Conservation (phyloP, 2,888 invertebrate species). For the Conomelus anceps region DNA sequence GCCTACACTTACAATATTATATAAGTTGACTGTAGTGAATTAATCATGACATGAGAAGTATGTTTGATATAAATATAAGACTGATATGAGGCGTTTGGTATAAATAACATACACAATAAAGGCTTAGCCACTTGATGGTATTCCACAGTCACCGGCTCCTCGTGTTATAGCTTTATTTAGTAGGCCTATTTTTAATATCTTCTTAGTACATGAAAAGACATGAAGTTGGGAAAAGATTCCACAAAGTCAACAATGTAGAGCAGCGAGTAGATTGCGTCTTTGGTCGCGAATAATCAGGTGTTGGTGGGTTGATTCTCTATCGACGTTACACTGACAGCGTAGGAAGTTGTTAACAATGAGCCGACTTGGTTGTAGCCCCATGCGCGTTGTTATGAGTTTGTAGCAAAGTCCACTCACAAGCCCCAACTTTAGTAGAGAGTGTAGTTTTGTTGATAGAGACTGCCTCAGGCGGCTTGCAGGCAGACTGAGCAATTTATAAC, state of each 20-base stretch:
- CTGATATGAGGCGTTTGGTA: too few relatives aligned
- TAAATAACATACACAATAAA: too few relatives aligned
- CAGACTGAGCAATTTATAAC: neutral
- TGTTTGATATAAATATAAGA: too few relatives aligned
- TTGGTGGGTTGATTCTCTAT: neutral
- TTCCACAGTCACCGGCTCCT: too few relatives aligned
- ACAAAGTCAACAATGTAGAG: neutral
- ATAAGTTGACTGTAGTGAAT: too few relatives aligned
- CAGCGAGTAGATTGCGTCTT: neutral
- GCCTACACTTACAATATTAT: too few relatives aligned
- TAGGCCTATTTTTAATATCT: too few relatives aligned
- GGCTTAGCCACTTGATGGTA: too few relatives aligned
- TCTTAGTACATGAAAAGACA: neutral
- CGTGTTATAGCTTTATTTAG: too few relatives aligned
- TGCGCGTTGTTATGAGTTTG: neutral
- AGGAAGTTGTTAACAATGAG: neutral
- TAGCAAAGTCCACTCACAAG: neutral
- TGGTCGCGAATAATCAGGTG: neutral
- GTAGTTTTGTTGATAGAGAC: neutral
- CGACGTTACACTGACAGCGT: neutral
- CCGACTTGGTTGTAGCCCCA: neutral
- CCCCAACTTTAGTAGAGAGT: neutral
- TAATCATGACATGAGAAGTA: too few relatives aligned
- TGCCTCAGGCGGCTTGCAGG: neutral
- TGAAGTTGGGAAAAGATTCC: neutral